Conservation (phyloP, 2,113 vertebrate genomes). For the Ctenomys sociabilis region DNA sequence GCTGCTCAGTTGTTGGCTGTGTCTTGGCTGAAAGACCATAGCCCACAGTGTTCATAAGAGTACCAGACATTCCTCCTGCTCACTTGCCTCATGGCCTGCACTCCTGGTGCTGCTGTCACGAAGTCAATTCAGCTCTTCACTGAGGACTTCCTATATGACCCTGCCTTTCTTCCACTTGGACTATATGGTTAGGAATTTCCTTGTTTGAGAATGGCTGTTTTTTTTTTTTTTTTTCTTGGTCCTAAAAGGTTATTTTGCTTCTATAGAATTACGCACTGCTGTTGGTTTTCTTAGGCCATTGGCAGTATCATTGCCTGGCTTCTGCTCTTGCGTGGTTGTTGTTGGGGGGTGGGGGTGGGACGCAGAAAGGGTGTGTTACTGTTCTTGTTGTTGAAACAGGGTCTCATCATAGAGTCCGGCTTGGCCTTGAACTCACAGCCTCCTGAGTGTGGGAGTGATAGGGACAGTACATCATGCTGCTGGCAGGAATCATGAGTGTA, state of each 20-base stretch:
- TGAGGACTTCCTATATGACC: not conserved
- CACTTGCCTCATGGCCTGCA: not conserved
- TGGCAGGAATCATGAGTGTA: not conserved
- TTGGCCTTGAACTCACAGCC: not conserved
- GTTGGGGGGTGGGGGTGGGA: not conserved
- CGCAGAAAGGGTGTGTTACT: too few relatives aligned
- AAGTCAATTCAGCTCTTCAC: not conserved
- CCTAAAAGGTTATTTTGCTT: not conserved
- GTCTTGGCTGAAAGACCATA: not conserved
- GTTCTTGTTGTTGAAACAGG: not conserved
- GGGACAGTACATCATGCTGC: too few relatives aligned
- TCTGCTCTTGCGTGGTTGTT: not conserved
- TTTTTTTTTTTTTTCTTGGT: not conserved
- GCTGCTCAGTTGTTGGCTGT: not conserved
- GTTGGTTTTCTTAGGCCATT: not conserved
- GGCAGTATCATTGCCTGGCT: not conserved
- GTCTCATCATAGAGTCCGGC: not conserved
- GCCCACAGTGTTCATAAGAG: not conserved
- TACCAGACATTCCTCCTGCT: too few relatives aligned
- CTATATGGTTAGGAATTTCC: not conserved
- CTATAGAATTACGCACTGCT: not conserved
- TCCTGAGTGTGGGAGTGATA: not conserved
- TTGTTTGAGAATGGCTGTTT: not conserved
- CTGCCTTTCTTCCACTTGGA: not conserved
- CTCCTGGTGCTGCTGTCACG: not conserved